Evolutionary conservation across 2,113 vertebrate genomes (phyloP), one percentile per base, ranked within the genome.

Genomic region (Pygoscelis antarcticus): DNA sequence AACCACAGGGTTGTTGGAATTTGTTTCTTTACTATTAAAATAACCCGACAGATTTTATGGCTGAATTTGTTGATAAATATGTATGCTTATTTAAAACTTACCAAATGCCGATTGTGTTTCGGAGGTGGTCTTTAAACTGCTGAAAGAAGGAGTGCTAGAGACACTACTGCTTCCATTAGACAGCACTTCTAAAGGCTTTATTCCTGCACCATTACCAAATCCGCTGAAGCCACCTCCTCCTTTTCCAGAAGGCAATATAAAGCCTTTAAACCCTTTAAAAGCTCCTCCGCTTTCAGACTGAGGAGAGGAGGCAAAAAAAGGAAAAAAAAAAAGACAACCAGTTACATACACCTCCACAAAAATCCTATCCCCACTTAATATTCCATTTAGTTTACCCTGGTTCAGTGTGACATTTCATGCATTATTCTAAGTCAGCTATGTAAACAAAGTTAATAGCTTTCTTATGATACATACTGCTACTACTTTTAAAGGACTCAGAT

Each of bases 201-300:
- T 98, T 36, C 98, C 98, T 18, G 97, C 94, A 2, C 98, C 97
- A 7, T 98, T 98, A 17, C 99, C 99, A 38, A 99, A 99, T 14
- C 98, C 98, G 0, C 98, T 87, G 60, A 99, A 99, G 3, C 96
- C 91, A 71, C 89, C 93, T 62, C 95, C 97, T 58, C 95, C 96
- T 82, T 96, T 97, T 69, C 97, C 97, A 29, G 98, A 89, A 40
- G 98, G 91, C 11, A 97, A 49, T 0, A 98, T 70, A 95, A 99
- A 99, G 6, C 99, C 99, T 98, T 99, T 99, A 85, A 99, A 99
- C 0, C 98, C 98, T 97, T 99, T 99, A 96, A 99, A 99, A 51
- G 99, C 98, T n/a, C 98, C 99, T 74, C 97, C 97, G 2, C 93
- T 91, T 44, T 99, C 99, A 14, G 98, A 87, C 99, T 99, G 95